phyloP scores from a whole-genome alignment of 37 sponge, comb jelly and placozoan species.

The Halisarca cf. caerulea region DNA sequence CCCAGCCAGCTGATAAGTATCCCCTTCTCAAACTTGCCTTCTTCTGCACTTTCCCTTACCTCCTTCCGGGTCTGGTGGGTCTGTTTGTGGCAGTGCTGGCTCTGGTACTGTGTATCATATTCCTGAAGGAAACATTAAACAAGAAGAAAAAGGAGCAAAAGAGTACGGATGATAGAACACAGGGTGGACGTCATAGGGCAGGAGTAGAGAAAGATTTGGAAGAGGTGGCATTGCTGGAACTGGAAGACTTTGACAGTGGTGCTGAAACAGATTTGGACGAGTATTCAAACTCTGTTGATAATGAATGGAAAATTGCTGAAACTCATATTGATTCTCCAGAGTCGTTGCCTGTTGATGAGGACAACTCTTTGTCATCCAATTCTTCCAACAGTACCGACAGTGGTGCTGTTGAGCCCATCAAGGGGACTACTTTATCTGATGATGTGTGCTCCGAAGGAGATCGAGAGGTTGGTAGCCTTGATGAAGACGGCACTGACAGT shows the following conservation, averaged over 20 bases:
- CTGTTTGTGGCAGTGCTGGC: constrained; percentile 39
- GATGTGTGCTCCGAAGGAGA: too few relatives aligned
- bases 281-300: too few relatives aligned
- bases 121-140: constrained; percentile 72
- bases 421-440: too few relatives aligned
- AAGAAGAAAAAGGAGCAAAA: constrained; percentile 28
- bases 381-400: too few relatives aligned
- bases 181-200: background rate
- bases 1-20: constrained; percentile 86
- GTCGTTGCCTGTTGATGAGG: too few relatives aligned
- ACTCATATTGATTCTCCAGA: too few relatives aligned
- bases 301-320: too few relatives aligned
- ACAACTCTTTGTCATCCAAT: too few relatives aligned
- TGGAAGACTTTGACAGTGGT: constrained; percentile 32
- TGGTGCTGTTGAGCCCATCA: too few relatives aligned
- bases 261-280: background rate
- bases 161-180: background rate
- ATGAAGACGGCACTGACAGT: too few relatives aligned
- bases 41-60: constrained; percentile 84
- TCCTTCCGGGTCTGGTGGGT: constrained; percentile 78
- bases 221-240: background rate
- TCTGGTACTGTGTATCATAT: constrained; percentile 57
- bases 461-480: too few relatives aligned
- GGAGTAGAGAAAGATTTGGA: background rate
- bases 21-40: constrained; percentile 46